Evolutionary conservation across 2,888 invertebrate species (phyloP).

Genomic region (Julus scanicus): DNA sequence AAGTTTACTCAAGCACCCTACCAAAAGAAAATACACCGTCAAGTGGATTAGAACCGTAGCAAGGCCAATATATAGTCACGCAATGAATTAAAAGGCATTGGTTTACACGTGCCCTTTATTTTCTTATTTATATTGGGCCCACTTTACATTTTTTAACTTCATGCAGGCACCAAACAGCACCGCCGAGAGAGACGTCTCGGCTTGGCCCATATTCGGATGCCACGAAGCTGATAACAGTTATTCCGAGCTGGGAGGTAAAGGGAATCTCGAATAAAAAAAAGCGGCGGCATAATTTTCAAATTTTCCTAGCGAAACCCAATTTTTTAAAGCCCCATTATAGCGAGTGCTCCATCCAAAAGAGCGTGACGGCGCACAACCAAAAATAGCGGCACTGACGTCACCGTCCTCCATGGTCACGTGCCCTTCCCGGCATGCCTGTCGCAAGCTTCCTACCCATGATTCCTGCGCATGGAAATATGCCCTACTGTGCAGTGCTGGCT

Average conservation of each 20-base stretch:
- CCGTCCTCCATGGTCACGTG: not conserved
- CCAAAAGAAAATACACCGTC: too few relatives aligned
- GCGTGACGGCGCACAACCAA: not conserved
- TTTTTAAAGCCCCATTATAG: not conserved
- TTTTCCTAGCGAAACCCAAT: not conserved
- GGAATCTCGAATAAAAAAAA: not conserved
- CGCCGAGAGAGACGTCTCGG: not conserved
- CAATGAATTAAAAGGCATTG: too few relatives aligned
- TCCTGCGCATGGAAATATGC: not conserved
- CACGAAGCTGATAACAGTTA: not conserved
- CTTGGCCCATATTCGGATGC: not conserved
- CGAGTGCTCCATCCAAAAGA: not conserved
- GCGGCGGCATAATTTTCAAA: not conserved
- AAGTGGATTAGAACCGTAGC: too few relatives aligned
- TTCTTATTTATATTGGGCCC: too few relatives aligned
- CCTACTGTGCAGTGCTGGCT: slow-evolving; percentile 12
- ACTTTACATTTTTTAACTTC: too few relatives aligned
- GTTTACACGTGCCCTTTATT: too few relatives aligned
- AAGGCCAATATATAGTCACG: too few relatives aligned
- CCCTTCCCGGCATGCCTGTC: not conserved
- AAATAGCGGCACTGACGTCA: slow-evolving; percentile 3
- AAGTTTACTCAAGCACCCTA: too few relatives aligned
- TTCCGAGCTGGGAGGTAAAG: not conserved
- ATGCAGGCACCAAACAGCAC: too few relatives aligned
- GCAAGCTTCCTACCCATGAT: not conserved